These are phyloP conservation scores for Rhodophaea formosa DNA, from an alignment of 2,888 invertebrate genomes.

Conservation along the genomic window DNA sequence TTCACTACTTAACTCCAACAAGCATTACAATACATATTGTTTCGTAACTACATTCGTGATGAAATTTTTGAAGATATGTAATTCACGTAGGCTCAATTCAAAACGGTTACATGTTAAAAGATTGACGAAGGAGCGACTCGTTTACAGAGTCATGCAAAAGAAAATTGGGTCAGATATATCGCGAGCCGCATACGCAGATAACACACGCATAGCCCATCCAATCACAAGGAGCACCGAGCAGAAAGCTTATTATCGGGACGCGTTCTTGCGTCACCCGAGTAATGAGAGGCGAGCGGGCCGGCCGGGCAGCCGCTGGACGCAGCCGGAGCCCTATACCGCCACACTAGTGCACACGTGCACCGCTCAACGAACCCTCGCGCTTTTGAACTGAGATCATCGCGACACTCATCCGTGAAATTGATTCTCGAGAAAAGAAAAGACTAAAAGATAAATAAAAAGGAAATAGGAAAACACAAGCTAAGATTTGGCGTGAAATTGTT, in stretches of 20 bases:
- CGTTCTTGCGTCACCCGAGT: slow-evolving; percentile 60
- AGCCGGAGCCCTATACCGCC: slow-evolving; percentile 15
- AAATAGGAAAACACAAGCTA: slow-evolving; percentile 81
- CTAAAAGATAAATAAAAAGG: slow-evolving; percentile 81
- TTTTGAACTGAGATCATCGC: slow-evolving; percentile 79
- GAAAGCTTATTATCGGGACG: slow-evolving; percentile 73
- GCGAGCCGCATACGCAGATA: slow-evolving; percentile 64
- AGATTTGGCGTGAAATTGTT: slow-evolving; percentile 82
- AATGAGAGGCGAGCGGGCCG: slow-evolving; percentile 53
- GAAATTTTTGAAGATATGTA: slow-evolving; percentile 13
- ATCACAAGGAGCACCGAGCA: slow-evolving; percentile 71
- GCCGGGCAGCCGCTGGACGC: slow-evolving; percentile 33
- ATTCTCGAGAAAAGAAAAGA: slow-evolving; percentile 79
- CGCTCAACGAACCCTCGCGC: slow-evolving; percentile 58
- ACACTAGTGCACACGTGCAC: slow-evolving; percentile 52
- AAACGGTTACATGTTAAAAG: slow-evolving; percentile 38
- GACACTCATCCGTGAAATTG: slow-evolving; percentile 81
- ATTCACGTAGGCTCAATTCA: slow-evolving; percentile 16
- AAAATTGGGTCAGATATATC: slow-evolving; percentile 71
- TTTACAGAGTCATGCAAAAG: slow-evolving; percentile 59
- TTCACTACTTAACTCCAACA: slow-evolving; percentile 66
- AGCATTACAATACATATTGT: slow-evolving; percentile 48
- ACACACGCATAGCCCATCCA: slow-evolving; percentile 77
- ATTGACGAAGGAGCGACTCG: slow-evolving; percentile 49
- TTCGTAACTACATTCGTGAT: slow-evolving; percentile 31